Evolutionary conservation across 2,888 invertebrate species (phyloP).

Genomic region (Mechanitis mazaeus): DNA sequence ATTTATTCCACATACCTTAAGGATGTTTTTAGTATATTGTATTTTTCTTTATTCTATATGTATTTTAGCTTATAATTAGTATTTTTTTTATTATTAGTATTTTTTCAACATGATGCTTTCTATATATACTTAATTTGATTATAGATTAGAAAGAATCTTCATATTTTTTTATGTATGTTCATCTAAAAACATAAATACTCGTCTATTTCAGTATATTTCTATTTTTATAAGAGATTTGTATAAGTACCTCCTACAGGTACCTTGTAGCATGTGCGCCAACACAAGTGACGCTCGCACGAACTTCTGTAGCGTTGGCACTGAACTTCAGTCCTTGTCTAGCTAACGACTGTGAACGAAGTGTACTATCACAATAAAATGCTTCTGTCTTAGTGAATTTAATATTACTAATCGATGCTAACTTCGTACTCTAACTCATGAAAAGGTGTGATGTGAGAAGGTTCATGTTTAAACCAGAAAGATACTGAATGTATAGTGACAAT

Average conservation of each 20-base stretch:
- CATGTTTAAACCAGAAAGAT: background rate
- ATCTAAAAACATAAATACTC: conserved; percentile 19
- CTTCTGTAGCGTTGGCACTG: conserved; percentile 71
- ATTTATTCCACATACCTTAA: too few relatives aligned
- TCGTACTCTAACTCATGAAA: background rate
- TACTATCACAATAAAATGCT: conserved; percentile 32
- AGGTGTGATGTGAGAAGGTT: background rate
- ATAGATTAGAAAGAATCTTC: background rate
- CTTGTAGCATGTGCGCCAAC: conserved; percentile 62
- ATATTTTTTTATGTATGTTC: too few relatives aligned
- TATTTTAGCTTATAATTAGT: too few relatives aligned
- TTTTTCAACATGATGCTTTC: background rate
- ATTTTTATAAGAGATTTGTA: conserved; percentile 36
- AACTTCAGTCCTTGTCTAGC: conserved; percentile 69
- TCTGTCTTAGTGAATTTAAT: conserved; percentile 21
- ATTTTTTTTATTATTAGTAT: background rate
- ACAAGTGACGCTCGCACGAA: conserved; percentile 64
- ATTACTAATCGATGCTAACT: conserved; percentile 11
- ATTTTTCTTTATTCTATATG: too few relatives aligned
- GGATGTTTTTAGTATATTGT: too few relatives aligned
- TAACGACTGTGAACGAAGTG: conserved; percentile 55
- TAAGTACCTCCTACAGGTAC: conserved; percentile 54
- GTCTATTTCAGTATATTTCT: conserved; percentile 27
- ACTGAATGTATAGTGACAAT: conserved; percentile 2
- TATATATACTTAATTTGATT: background rate